A percentile compares a stretch with the other conserved stretches of the same genome.
Conservation (phyloP, 2,888 invertebrate species). For the Cosmia pyralina region DNA sequence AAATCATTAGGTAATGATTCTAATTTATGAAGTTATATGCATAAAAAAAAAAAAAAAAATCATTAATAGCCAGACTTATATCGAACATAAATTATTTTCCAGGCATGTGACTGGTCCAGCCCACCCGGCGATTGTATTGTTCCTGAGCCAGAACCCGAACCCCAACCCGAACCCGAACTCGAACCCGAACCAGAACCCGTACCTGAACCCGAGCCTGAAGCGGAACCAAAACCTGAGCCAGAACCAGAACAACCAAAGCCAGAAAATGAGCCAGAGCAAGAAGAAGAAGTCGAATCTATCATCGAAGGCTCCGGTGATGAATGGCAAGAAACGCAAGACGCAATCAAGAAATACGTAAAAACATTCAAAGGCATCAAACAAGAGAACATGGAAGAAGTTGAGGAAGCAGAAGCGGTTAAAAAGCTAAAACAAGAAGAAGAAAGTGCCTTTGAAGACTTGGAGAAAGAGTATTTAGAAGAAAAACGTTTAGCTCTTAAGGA, state of each 20-base stretch:
- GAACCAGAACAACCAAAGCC: slow-evolving; percentile 73
- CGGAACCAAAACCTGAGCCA: slow-evolving; percentile 61
- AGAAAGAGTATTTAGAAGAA: slow-evolving; percentile 54
- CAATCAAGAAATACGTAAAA: slow-evolving; percentile 61
- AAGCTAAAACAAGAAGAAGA: slow-evolving; percentile 54
- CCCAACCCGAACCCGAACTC: slow-evolving; percentile 73
- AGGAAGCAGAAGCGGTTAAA: slow-evolving; percentile 44
- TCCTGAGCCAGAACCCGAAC: slow-evolving; percentile 78
- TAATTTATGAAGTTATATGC: too few relatives aligned
- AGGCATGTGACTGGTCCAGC: slow-evolving; percentile 83
- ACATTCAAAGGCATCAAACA: slow-evolving; percentile 62
- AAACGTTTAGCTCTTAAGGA: slow-evolving; percentile 49
- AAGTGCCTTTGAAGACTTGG: slow-evolving; percentile 56
- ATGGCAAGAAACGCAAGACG: slow-evolving; percentile 70
- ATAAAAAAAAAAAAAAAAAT: too few relatives aligned
- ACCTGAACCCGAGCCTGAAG: slow-evolving; percentile 75
- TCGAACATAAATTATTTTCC: slow-evolving; percentile 31
- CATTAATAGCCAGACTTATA: not conserved
- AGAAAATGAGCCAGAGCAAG: slow-evolving; percentile 75
- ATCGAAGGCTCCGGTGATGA: slow-evolving; percentile 70
- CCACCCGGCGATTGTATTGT: slow-evolving; percentile 77
- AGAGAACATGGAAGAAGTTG: slow-evolving; percentile 61
- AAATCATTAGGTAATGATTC: too few relatives aligned
- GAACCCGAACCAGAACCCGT: slow-evolving; percentile 78
- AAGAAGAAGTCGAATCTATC: slow-evolving; percentile 30